Percentiles rank a stretch among this genome's conserved stretches.
Evolutionary conservation across 2,113 vertebrate genomes (phyloP).

Genomic region (Equus przewalskii): DNA sequence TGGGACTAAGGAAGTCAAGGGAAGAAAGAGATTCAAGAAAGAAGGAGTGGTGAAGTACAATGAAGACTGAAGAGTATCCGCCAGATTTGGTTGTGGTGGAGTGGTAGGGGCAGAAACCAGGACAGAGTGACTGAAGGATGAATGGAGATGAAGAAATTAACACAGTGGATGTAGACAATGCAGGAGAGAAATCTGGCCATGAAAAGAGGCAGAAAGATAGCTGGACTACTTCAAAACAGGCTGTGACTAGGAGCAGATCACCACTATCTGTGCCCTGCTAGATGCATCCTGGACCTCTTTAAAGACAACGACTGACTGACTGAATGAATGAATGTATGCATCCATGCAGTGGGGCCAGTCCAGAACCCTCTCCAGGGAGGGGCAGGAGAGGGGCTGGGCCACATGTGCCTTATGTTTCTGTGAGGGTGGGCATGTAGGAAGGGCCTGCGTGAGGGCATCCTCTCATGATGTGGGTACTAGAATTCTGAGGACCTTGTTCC

Average conservation of each 20-base stretch:
- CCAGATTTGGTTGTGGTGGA: not conserved
- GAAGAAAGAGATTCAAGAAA: not conserved
- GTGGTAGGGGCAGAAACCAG: not conserved
- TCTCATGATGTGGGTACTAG: not conserved
- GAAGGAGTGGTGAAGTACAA: not conserved
- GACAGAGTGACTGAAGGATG: not conserved
- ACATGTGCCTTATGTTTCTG: not conserved
- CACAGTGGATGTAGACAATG: not conserved
- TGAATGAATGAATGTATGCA: not conserved
- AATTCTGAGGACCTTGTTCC: not conserved
- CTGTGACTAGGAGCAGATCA: not conserved
- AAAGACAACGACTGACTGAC: not conserved
- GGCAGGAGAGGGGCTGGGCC: not conserved
- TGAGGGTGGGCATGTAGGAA: not conserved
- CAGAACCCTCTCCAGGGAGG: not conserved
- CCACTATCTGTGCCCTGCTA: not conserved
- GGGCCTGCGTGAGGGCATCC: not conserved
- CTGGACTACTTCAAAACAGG: not conserved
- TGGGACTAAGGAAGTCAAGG: not conserved
- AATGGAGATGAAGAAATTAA: not conserved
- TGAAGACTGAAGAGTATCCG: not conserved
- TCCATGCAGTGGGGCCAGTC: not conserved
- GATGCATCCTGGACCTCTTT: not conserved
- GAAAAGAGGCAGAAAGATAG: constrained; percentile 32
- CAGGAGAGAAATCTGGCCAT: not conserved